Evolutionary conservation across 1,140 invertebrate genomes (phyloP).

Genomic region (Trichonephila clavata): DNA sequence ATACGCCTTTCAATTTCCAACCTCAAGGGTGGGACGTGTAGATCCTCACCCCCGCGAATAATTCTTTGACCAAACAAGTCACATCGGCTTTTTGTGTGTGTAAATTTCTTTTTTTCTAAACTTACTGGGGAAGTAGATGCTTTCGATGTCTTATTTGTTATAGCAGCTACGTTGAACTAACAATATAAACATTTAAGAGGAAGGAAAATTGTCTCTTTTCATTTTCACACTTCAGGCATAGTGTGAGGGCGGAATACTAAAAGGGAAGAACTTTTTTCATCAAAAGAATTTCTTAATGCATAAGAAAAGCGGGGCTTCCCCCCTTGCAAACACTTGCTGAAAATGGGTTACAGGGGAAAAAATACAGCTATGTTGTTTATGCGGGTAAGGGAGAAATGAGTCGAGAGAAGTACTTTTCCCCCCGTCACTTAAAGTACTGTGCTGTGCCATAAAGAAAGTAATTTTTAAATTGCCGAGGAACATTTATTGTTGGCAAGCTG

Average conservation of each 20-base stretch:
- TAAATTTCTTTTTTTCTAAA: constrained; percentile 42
- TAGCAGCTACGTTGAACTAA: constrained; percentile 32
- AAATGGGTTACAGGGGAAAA: background rate
- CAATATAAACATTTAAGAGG: constrained; percentile 61
- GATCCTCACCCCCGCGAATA: background rate
- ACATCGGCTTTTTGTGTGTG: constrained; percentile 59
- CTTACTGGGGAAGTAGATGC: constrained; percentile 34
- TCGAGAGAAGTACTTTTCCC: background rate
- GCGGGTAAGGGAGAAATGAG: background rate
- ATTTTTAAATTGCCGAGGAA: constrained; percentile 18
- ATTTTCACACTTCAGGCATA: constrained; percentile 51
- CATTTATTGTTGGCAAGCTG: background rate
- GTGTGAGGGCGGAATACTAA: constrained; percentile 53
- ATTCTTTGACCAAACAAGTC: constrained; percentile 65
- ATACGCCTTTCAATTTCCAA: constrained; percentile 23
- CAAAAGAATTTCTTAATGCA: constrained; percentile 40
- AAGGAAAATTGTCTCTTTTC: constrained; percentile 66
- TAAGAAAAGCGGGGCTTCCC: background rate
- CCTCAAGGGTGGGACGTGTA: background rate
- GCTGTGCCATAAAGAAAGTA: constrained; percentile 15
- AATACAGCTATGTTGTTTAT: constrained; percentile 25
- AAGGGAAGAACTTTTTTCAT: background rate
- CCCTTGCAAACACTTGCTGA: background rate
- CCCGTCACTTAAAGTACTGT: background rate
- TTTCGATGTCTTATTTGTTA: constrained; percentile 63